Evolutionary conservation across 1,140 invertebrate species (phyloP).

Genomic region (Drosophila simulans): DNA sequence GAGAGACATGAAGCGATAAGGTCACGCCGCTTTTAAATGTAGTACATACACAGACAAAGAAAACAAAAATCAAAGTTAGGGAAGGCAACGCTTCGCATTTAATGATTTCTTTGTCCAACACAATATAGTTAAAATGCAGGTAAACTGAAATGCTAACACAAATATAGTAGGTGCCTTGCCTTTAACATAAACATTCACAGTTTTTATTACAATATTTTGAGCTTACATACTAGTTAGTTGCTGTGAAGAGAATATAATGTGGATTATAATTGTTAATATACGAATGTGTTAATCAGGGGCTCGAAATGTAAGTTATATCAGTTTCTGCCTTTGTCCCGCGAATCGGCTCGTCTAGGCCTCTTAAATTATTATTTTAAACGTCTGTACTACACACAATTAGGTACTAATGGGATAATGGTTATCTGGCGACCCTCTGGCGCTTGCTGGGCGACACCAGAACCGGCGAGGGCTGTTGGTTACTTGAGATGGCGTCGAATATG

Average conservation of each 20-base stretch:
- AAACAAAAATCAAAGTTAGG: neutral
- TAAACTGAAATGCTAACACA: neutral
- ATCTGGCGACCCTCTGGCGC: conserved; percentile 58
- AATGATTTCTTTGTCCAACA: neutral
- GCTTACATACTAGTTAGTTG: conserved; percentile 46
- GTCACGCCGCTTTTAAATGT: too few species aligned
- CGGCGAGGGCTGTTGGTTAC: conserved; percentile 46
- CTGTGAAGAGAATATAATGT: conserved; percentile 45
- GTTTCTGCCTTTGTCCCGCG: conserved; percentile 20
- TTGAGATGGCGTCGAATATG: conserved; percentile 78
- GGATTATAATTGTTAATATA: conserved; percentile 53
- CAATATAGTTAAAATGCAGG: neutral
- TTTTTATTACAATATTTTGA: conserved; percentile 44
- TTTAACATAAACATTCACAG: conserved; percentile 14
- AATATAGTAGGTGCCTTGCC: neutral
- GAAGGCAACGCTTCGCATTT: too few species aligned
- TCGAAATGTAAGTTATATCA: conserved; percentile 4
- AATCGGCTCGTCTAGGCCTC: conserved; percentile 6
- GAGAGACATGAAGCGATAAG: too few species aligned
- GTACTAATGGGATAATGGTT: conserved; percentile 15
- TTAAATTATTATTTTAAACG: conserved; percentile 14
- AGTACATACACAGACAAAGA: too few species aligned
- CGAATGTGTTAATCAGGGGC: neutral
- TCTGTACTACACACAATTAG: conserved; percentile 27
- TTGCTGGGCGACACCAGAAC: conserved; percentile 73